phyloP scores from a whole-genome alignment of 2,113 vertebrate species.

The Copsychus sechellarum region DNA sequence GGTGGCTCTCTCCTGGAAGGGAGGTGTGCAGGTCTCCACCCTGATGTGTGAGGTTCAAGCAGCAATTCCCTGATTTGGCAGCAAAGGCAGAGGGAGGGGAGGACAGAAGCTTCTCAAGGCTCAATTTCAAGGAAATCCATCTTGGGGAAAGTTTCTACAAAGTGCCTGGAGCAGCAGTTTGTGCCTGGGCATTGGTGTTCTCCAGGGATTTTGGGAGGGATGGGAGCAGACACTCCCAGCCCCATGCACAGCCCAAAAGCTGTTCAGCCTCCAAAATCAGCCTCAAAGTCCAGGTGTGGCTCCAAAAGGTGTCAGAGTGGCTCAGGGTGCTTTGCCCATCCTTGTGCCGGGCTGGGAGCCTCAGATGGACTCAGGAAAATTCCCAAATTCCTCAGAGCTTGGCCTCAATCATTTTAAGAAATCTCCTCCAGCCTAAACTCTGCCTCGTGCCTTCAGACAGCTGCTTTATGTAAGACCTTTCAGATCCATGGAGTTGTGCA shows the following conservation, averaged over 20 bases:
- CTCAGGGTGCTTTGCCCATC: background rate
- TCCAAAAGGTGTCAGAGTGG: background rate
- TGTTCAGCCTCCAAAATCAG: background rate
- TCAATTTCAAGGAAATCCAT: background rate
- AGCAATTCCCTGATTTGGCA: background rate
- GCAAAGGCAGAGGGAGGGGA: background rate
- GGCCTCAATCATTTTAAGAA: accelerated
- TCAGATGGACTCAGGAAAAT: background rate
- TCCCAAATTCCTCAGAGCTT: background rate
- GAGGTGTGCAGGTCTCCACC: background rate
- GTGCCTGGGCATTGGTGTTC: background rate
- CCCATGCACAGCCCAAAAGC: accelerated
- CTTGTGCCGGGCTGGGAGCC: background rate
- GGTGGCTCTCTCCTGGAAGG: background rate
- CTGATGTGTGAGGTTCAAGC: background rate
- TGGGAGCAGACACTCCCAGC: background rate
- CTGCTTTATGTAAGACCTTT: background rate
- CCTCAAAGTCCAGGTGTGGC: background rate
- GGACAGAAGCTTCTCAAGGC: background rate
- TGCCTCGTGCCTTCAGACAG: background rate
- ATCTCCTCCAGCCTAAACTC: background rate
- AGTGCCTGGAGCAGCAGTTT: background rate
- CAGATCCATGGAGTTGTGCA: background rate
- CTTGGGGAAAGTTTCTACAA: background rate
- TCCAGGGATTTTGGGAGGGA: background rate